Evolutionary conservation across 2,113 vertebrate genomes (phyloP), one percentile per base, ranked within the genome.

Genomic region (Cepphus grylle): DNA sequence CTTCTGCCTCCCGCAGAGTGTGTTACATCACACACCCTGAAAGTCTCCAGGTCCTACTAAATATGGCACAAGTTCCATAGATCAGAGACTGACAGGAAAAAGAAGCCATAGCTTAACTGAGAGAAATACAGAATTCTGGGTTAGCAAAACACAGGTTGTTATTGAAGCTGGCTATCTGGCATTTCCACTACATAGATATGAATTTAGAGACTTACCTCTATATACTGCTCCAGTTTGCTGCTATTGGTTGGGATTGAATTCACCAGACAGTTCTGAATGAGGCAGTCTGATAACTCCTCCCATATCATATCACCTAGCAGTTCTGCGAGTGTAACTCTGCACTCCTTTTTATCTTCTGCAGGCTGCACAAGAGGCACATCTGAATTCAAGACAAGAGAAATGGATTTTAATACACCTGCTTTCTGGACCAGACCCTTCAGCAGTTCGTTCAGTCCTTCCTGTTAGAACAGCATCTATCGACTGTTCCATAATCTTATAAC

Each of bases 241-340:
- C 99, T 99, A 43, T 98, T 98, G 50, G 97, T 98, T 6, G 99
- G 99, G 82, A 99, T 99, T 42, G 99, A 99, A 92, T 99, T 98
- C 79, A 99, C 98, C 86, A 99, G 97, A 82, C 99, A 99, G 92
- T 99, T 98, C 50, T 98, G 98, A 96, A 99, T 99, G 95, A 99
- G 99, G 95, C 98, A 99, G 72, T 98, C 98, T 0, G 99, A 99
- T 49, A 99, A 91, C 32, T 99, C 99, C 85, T 99, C 98, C 99
- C 99, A 99, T 73, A 99, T 98, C 95, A 98, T 65, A 53, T 98
- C 98, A 15, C 99, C 99, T 34, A 99, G 97, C 74, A 99, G 97
- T 27, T 98, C 96, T 1, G 99, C 97, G 8, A 99, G 81, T 0
- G 58, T 32, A 4, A 97, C 86, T 16, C 63, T 62, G 76, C 83